phyloP scores from a whole-genome alignment of 2,113 vertebrate genomes.

The Vanacampus margaritifer region DNA sequence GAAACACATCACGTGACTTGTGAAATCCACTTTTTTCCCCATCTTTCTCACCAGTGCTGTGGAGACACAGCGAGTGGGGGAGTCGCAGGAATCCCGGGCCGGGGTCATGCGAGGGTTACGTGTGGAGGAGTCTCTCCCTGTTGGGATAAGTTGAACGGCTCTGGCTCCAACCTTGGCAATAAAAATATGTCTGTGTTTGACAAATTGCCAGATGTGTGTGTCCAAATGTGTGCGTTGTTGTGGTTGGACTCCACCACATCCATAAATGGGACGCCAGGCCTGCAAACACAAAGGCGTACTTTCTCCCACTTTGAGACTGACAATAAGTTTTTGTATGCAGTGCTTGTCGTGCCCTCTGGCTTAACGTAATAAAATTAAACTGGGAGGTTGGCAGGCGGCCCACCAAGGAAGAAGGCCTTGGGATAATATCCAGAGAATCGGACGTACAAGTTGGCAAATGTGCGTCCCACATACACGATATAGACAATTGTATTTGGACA shows the following conservation, averaged over 20 bases:
- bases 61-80: conserved; percentile 20
- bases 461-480: conserved; percentile 25
- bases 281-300: conserved; percentile 36
- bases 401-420: conserved; percentile 60
- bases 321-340: conserved; percentile 40
- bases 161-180: conserved; percentile 11
- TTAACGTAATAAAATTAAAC: conserved; percentile 58
- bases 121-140: conserved; percentile 26
- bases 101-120: conserved; percentile 44
- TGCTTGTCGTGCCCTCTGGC: conserved; percentile 47
- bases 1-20: conserved; percentile 11
- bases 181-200: conserved; percentile 19
- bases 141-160: conserved; percentile 28
- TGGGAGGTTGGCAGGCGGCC: conserved; percentile 47
- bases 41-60: conserved; percentile 19
- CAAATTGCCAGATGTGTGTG: conserved; percentile 9
- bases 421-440: conserved; percentile 32
- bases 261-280: conserved; percentile 21
- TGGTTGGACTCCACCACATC: conserved; percentile 1
- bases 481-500: conserved; percentile 38
- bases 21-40: conserved; percentile 42
- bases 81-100: conserved; percentile 32
- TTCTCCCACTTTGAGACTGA: conserved; percentile 42
- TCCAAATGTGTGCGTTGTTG: neutral
- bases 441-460: neutral